Percentiles rank a stretch among this genome's conserved stretches.
Evolutionary conservation across 2,888 invertebrate genomes (phyloP).

Genomic region (Pedicia rivosa): DNA sequence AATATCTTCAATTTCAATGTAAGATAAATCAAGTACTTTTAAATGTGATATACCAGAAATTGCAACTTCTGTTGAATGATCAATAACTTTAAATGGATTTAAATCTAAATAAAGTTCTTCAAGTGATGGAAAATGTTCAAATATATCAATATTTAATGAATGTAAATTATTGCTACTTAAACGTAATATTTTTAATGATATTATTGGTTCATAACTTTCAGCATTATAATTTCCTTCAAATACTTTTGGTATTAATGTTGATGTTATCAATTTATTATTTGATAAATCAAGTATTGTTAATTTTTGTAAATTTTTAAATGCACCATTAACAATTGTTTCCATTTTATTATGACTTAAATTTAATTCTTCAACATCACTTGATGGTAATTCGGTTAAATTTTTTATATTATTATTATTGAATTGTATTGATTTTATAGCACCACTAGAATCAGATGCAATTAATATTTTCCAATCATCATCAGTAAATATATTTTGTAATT

Average conservation of each 20-base stretch:
- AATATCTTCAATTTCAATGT: constrained; percentile 42
- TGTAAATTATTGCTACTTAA: constrained; percentile 56
- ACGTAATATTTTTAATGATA: constrained; percentile 23
- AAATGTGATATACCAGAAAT: constrained; percentile 37
- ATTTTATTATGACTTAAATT: constrained; percentile 48
- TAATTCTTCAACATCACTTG: constrained; percentile 33
- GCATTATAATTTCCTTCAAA: constrained; percentile 39
- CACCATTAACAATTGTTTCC: constrained; percentile 38
- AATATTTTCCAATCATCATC: constrained; percentile 36
- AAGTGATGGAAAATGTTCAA: constrained; percentile 55
- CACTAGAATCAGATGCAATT: constrained; percentile 8
- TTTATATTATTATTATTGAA: constrained; percentile 24
- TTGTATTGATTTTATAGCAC: too few species aligned
- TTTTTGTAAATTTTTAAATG: constrained; percentile 45
- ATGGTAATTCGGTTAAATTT: constrained; percentile 13
- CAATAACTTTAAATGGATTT: constrained; percentile 57
- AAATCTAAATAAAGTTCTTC: constrained; percentile 49
- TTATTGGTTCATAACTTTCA: constrained; percentile 18
- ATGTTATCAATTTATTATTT: constrained; percentile 45
- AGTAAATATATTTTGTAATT: constrained; percentile 34
- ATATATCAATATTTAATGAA: constrained; percentile 50
- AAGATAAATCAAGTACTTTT: constrained; percentile 51
- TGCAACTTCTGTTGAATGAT: constrained; percentile 44
- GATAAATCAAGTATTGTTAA: constrained; percentile 51
- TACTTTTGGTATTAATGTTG: constrained; percentile 40